Conservation (phyloP, 2,888 invertebrate species). For the Noctua janthe region DNA sequence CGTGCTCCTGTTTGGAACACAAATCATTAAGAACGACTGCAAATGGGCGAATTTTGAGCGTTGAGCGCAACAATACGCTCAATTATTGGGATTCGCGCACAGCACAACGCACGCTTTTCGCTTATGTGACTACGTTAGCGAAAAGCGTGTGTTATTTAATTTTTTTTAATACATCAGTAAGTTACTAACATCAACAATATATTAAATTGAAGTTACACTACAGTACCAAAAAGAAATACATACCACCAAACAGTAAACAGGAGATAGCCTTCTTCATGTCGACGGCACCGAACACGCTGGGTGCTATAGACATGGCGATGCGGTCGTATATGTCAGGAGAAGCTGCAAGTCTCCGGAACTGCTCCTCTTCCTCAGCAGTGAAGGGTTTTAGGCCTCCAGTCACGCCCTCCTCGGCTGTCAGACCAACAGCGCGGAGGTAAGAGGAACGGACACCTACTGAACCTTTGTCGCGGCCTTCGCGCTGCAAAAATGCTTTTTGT, state of each 20-base stretch:
- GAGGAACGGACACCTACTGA: slow-evolving; percentile 98
- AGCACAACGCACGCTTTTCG: not conserved
- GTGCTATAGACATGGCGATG: slow-evolving; percentile 97
- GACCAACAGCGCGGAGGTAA: slow-evolving; percentile 98
- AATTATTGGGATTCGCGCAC: not conserved
- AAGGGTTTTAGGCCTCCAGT: slow-evolving; percentile 91
- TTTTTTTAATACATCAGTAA: not conserved
- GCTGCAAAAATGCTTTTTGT: slow-evolving; percentile 76
- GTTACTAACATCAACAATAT: not conserved
- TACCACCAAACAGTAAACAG: slow-evolving; percentile 97
- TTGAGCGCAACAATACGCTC: not conserved
- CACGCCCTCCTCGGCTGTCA: slow-evolving; percentile 96
- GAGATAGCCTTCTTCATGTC: slow-evolving; percentile 99
- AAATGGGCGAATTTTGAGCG: not conserved
- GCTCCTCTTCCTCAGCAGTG: slow-evolving; percentile 90
- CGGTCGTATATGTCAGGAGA: slow-evolving; percentile 97
- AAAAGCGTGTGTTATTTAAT: not conserved
- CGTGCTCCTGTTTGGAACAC: slow-evolving; percentile 90
- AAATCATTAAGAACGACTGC: not conserved
- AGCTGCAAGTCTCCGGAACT: slow-evolving; percentile 95
- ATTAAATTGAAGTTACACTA: not conserved
- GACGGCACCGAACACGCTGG: slow-evolving; percentile 97
- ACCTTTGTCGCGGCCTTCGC: slow-evolving; percentile 93
- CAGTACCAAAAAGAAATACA: slow-evolving; percentile 1
- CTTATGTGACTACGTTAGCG: not conserved